A percentile compares a stretch with the other conserved stretches of the same genome.
Conservation (phyloP, 2,113 vertebrate species). For the Macaca nemestrina region DNA sequence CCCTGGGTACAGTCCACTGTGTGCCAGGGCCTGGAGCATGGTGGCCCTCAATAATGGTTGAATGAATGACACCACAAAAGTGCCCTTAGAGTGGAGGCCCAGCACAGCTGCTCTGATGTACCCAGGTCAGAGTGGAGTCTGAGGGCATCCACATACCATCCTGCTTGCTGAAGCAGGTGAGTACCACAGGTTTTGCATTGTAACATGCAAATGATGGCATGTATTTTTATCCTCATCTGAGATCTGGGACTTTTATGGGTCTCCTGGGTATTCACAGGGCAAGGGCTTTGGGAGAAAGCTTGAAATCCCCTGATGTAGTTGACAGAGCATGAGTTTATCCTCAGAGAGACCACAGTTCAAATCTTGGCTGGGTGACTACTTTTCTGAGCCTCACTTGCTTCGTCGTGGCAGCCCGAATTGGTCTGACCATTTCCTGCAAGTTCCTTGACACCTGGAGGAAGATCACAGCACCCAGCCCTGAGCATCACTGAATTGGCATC, state of each 20-base stretch:
- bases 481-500: fast-evolving
- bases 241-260: conserved; percentile 87
- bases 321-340: not conserved
- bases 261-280: conserved; percentile 84
- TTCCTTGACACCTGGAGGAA: not conserved
- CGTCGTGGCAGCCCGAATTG: not conserved
- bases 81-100: not conserved
- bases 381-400: not conserved
- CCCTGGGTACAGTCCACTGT: not conserved
- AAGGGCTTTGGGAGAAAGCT: conserved; percentile 85
- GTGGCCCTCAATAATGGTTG: not conserved
- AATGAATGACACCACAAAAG: not conserved
- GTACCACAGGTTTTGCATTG: not conserved
- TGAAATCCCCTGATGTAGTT: conserved; percentile 77
- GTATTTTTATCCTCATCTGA: conserved; percentile 80
- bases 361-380: not conserved
- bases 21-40: not conserved
- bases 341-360: not conserved
- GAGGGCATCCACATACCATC: not conserved
- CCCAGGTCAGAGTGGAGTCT: not conserved
- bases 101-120: not conserved
- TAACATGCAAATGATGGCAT: not conserved
- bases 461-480: not conserved
- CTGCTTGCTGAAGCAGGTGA: not conserved
- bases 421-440: not conserved